Evolutionary conservation across 2,113 vertebrate species (phyloP).

Genomic region (Atlantisia rogersi): DNA sequence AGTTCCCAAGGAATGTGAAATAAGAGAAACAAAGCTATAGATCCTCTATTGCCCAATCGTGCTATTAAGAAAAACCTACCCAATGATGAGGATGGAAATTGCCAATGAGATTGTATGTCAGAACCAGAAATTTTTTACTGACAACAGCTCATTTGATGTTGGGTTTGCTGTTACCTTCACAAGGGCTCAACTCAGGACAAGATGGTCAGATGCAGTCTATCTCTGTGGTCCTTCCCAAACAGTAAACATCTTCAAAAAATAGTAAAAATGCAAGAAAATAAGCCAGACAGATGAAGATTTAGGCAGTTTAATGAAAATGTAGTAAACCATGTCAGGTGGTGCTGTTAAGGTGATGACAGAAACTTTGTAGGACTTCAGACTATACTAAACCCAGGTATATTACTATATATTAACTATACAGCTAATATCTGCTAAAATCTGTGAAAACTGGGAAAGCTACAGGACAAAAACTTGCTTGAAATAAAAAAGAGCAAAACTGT

Average conservation of each 20-base stretch:
- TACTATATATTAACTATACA: too few relatives aligned
- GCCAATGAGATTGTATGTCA: not conserved
- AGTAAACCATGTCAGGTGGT: not conserved
- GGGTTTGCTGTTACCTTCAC: not conserved
- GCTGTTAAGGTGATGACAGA: not conserved
- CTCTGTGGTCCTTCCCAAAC: not conserved
- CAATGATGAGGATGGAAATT: not conserved
- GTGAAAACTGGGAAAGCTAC: not conserved
- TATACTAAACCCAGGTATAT: not conserved
- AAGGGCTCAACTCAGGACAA: not conserved
- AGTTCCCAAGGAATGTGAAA: not conserved
- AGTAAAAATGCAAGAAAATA: not conserved
- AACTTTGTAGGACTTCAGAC: not conserved
- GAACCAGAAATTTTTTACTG: not conserved
- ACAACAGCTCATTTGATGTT: not conserved
- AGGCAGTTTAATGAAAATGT: not conserved
- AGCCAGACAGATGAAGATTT: not conserved
- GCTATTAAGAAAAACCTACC: not conserved
- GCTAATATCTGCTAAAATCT: not conserved
- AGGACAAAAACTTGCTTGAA: not conserved
- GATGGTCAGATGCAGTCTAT: not conserved
- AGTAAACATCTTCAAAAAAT: not conserved
- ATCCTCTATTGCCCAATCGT: not conserved
- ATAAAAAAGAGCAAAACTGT: not conserved
- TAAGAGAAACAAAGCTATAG: not conserved